Conservation (phyloP, 2,797 vertebrate genomes). For the Etheostoma perlongum region DNA sequence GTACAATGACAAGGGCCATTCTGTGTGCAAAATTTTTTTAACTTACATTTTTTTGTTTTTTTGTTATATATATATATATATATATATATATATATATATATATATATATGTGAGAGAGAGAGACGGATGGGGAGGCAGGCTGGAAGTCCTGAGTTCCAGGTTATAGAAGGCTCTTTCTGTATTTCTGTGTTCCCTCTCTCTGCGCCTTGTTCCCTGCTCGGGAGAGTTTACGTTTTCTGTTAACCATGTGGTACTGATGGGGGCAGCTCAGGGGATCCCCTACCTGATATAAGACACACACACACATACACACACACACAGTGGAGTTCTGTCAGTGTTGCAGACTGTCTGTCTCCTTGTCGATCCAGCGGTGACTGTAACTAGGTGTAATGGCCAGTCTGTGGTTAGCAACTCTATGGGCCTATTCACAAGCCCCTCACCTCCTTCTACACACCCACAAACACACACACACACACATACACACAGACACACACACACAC, state of each 20-base stretch:
- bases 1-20: not conserved
- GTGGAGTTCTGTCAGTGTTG: conserved; percentile 77
- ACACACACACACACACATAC: conserved; percentile 52
- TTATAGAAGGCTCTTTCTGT: conserved; percentile 75
- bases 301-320: conserved; percentile 58
- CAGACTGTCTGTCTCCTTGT: conserved; percentile 86
- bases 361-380: conserved; percentile 81
- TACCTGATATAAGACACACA: conserved; percentile 59
- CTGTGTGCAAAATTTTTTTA: not conserved
- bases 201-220: conserved; percentile 62
- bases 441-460: conserved; percentile 36
- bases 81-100: not conserved
- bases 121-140: conserved; percentile 39
- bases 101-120: not conserved
- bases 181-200: conserved; percentile 63
- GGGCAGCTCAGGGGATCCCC: conserved; percentile 79
- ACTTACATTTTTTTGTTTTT: not conserved
- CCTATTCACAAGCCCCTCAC: conserved; percentile 79
- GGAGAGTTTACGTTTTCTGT: conserved; percentile 76
- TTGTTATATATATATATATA: not conserved
- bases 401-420: conserved; percentile 83
- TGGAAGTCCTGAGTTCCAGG: conserved; percentile 32
- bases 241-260: conserved; percentile 69
- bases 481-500: conserved; percentile 55
- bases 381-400: conserved; percentile 81